Conservation (phyloP, 2,888 invertebrate genomes). For the Drosophila anomalata region DNA sequence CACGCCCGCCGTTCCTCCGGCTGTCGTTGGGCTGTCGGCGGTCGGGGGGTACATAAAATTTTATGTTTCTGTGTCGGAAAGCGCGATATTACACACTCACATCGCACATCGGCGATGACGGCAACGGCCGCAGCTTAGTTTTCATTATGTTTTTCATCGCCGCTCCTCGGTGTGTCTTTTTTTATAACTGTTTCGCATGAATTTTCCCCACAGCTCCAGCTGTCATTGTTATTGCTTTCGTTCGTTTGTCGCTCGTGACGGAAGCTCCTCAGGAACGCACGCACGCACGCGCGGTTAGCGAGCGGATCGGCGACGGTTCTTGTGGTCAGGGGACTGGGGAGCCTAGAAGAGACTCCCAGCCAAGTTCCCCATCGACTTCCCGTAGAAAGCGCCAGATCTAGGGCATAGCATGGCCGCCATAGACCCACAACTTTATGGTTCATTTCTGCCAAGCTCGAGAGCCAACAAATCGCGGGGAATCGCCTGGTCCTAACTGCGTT, state of each 20-base stretch:
- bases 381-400: constrained; percentile 2
- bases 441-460: constrained; percentile 14
- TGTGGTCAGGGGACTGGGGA: constrained; percentile 13
- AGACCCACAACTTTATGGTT: not conserved
- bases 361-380: not conserved
- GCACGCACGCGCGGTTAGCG: constrained; percentile 46
- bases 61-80: constrained; percentile 77
- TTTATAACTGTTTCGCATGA: constrained; percentile 71
- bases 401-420: not conserved
- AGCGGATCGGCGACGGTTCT: constrained; percentile 51
- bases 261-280: constrained; percentile 59
- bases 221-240: constrained; percentile 9
- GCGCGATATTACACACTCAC: constrained; percentile 62
- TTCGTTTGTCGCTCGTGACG: constrained; percentile 47
- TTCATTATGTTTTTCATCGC: constrained; percentile 25
- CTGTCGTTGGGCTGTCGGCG: constrained; percentile 60
- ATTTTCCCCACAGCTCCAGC: constrained; percentile 39
- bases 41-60: constrained; percentile 68
- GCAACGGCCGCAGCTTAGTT: constrained; percentile 40
- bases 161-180: constrained; percentile 27
- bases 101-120: constrained; percentile 34
- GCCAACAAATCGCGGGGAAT: constrained; percentile 28
- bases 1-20: constrained; percentile 55
- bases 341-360: not conserved
- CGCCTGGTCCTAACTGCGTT: constrained; percentile 17